Base-by-base conservation (phyloP, 2,888 invertebrate genomes). In the Ophonus ardosiacus region DNA sequence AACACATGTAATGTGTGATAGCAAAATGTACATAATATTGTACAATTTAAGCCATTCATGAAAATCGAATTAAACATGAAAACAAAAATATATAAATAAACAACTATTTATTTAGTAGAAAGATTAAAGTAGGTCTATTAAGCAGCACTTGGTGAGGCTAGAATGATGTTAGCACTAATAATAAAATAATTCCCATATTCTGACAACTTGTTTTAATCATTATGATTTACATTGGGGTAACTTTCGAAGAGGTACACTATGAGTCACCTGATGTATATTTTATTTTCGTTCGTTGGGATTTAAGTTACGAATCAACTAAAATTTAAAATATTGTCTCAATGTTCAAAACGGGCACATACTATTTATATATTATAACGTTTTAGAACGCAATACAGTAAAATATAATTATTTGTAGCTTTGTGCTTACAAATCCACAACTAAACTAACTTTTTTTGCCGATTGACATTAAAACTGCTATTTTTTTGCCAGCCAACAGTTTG, bases 151-250 rank as follows among this genome's bases (percentile, higher is more conserved):
- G 84, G 84, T 76, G 84, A 84, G 84, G 84, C 78, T 84, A 84
- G 84, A 63, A 84, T 63, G 84, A 84, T 84, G 84, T 84, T 84
- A 84, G 84, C 84, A 84, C 84, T 84, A 84, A 78, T 84, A 83
- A 78, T 84, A 84, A 84, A 76, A 78, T 84, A 78, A 76, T 84
- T 84, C 84, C 63, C 76, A 18, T 81, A 81, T 68, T 81, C 68
- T 81, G 65, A 81, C 65, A 65, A 51, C 80, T 80, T 80, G 80
- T 80, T 80, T 80, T 59, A 79, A 18, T 43, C 24, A 80, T 80
- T 40, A 21, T 61, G 7, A 80, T 61, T 80, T 59, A 80, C 40
- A 59, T 80, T 80, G 61, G 40, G 80, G 80, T 80, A 61, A 80
- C 61, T 80, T 80, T 80, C 40, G 80, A 80, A 80, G 80, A 80